Evolutionary conservation across 1,140 invertebrate genomes (phyloP).

Genomic region (Leptopilina boulardi): DNA sequence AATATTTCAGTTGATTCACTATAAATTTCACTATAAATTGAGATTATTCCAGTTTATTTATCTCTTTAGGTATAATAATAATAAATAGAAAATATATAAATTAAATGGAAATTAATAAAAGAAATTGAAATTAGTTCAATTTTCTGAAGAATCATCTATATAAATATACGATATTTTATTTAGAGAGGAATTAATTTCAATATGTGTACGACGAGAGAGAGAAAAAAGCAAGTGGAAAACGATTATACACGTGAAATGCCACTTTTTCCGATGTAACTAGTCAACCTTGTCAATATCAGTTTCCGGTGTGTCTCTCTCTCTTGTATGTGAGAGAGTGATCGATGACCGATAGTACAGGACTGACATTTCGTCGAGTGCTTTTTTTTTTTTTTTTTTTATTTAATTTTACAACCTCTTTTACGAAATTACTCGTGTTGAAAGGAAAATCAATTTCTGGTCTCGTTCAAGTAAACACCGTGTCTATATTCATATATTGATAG

Average conservation of each 20-base stretch:
- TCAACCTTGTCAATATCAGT: conserved; percentile 59
- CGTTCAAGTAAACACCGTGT: background rate
- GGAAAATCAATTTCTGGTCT: conserved; percentile 1
- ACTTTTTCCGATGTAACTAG: conserved; percentile 50
- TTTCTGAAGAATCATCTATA: no score
- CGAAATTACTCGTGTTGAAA: background rate
- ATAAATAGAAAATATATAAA: no score
- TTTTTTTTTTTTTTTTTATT: conserved; percentile 50
- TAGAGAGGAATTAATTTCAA: conserved; percentile 36
- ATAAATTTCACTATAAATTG: no score
- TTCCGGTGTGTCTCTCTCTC: conserved; percentile 48
- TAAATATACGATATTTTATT: background rate
- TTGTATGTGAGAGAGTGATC: no score
- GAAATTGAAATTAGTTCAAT: no score
- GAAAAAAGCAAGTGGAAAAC: conserved; percentile 43
- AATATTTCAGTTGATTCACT: no score
- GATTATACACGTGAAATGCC: conserved; percentile 48
- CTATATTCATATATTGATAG: background rate
- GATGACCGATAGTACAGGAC: conserved; percentile 58
- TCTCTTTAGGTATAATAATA: no score
- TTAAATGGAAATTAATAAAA: no score
- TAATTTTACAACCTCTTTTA: conserved; percentile 1
- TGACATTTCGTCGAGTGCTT: conserved; percentile 57
- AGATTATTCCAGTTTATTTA: no score
- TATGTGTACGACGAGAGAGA: conserved; percentile 36